Evolutionary conservation across 2,888 invertebrate species (phyloP), one percentile per base, ranked within the genome.

Genomic region (Entomobrya proxima): DNA sequence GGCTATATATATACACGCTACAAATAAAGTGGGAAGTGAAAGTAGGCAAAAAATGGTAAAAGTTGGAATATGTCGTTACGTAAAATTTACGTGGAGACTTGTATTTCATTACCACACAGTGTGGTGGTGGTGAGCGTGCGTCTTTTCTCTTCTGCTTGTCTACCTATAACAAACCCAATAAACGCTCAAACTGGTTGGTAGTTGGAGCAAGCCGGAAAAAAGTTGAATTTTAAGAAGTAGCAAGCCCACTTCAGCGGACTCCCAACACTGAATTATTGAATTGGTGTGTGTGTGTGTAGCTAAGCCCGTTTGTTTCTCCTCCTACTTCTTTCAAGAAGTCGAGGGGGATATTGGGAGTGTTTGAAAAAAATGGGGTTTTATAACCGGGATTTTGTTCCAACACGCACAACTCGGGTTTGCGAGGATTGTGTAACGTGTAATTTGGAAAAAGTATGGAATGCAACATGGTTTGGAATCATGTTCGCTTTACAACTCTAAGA

Each of bases 181-280:
- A n/a, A n/a, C n/a, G n/a, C n/a, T n/a, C n/a, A n/a, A n/a, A n/a
- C 4, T 21, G 11, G n/a, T 67, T 11, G 37, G 5, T n/a, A 5
- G 7, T 24, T 18, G 55, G 27, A 55, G 52, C 21, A 18, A 7
- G 18, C 2, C 24, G n/a, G 35, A 11, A 1, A 32, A 67, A 13
- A 35, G 35, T 21, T 24, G 18, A 64, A 9, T 21, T 37, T 67
- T 67, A 67, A 67, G 4, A 37, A 37, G n/a, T 7, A 67, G 15
- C 35, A n/a, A n/a, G n/a, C n/a, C n/a, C n/a, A n/a, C n/a, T n/a
- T n/a, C n/a, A 67, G 7, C 24, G 13, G 37, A 18, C 64, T 37
- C 37, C 37, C 37, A 32, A 27, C 5, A 24, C 9, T 67, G 37
- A 67, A 67, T 67, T 67, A 67, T 67, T 67, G 21, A 67, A 67